Base-by-base conservation (phyloP, 2,888 invertebrate genomes). In the Ochlodes sylvanus region DNA sequence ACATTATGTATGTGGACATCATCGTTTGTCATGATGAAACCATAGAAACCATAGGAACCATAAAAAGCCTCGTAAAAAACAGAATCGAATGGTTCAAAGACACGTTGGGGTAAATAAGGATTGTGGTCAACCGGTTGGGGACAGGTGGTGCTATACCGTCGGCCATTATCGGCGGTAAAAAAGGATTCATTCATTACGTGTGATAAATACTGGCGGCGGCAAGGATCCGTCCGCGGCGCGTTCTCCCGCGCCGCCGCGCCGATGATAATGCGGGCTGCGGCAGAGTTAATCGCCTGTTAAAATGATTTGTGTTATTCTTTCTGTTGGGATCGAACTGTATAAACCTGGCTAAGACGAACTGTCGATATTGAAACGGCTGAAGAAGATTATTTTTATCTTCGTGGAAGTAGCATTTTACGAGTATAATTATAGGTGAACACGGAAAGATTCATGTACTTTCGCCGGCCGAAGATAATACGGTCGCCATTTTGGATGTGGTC, bases 181-280 rank as follows among this genome's bases (percentile, higher is more conserved):
- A 79, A 77, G 78, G 77, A 72, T 77, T 77, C 86, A 82, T 86
- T 82, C 81, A 82, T 87, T 84, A 86, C 77, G 79, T 76, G 83
- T 84, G 86, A 88, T 88, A 86, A 87, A 88, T 83, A 84, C 80
- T 44, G 75, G 77, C n/a, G n/a, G n/a, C 12, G 76, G 76, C 69
- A 80, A 84, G 80, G 80, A 77, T 77, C 75, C 76, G 79, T 76
- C 78, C n/a, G n/a, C n/a, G n/a, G 79, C 79, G 77, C 38, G 10
- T 38, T 1, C 38, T 38, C 86, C 84, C 86, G 81, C 84, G 80
- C 42, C n/a, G n/a, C 42, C 80, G 82, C 79, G 80, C 82, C 79
- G 79, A 77, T 82, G 84, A 86, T 86, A 85, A 88, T 88, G 88
- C 27, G 27, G n/a, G 27, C 27, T 27, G 27, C 87, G 87, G 86